Evolutionary conservation across 2,888 invertebrate genomes (phyloP), one percentile per base, ranked within the genome.

Genomic region (Bruchidius siliquastri): DNA sequence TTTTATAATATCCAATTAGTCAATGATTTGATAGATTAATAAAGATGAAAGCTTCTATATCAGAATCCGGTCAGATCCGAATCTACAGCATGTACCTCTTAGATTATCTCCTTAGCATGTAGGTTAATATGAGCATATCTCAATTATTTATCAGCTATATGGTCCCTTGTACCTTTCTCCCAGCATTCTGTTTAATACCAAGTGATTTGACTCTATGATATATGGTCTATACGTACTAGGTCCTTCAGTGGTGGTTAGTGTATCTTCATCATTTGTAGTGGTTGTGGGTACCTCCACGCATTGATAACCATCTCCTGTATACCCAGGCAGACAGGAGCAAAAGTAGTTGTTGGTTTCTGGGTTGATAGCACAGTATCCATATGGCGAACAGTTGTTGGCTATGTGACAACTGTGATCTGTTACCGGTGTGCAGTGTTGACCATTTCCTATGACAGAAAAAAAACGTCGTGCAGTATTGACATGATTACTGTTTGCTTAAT

Each of bases 371-470:
- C 90, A 90, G n/a, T 85, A 81, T 0, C 88, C 91, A 74, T 88
- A 87, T 0, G 88, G 88, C 2, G 90, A 90, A 81, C 91, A 92
- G 81, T 90, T 90, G 76, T 90, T 88, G 1, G 85, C 85, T 13
- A 88, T 83, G 74, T 90, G 87, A 80, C 91, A 91, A 68, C 87
- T 86, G 68, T 87, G 86, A 32, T 79, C 80, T 22, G 81, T 79
- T 32, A 84, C 82, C 69, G 83, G 81, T 21, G 74, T 75, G 77
- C 89, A 91, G 8, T 84, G 83, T 75, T 88, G 87, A 0, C 95
- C 95, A 83, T 95, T 91, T 6, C 79, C 78, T 78, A n/a, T n/a
- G 49, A 74, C 71, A 74, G 2, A 22, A 69, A 70, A 4, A 72
- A 6, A 20, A 10, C 20, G 68, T 0, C 3, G 10, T 67, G 4